Evolutionary conservation across 2,113 vertebrate genomes (phyloP).

Genomic region (Plestiodon gilberti): DNA sequence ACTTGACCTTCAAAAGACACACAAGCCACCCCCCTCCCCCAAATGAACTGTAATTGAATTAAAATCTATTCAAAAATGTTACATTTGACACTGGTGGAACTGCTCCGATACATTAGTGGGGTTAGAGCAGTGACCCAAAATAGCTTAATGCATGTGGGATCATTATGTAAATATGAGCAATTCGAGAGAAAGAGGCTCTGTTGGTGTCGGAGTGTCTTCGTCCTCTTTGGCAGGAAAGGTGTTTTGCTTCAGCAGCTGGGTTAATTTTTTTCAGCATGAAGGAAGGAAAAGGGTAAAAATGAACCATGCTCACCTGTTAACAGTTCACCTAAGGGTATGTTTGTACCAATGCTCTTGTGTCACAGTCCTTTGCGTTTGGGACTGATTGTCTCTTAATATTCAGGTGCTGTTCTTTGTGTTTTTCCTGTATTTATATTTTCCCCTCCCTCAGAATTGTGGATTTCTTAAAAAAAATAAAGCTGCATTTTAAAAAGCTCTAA

Average conservation of each 20-base stretch:
- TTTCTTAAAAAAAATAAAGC: too few species aligned
- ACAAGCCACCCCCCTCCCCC: constrained; percentile 19
- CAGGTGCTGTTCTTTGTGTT: background rate
- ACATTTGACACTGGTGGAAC: constrained; percentile 35
- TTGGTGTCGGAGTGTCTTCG: background rate
- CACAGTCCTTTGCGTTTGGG: background rate
- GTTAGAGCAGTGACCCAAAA: constrained; percentile 26
- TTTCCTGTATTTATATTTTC: background rate
- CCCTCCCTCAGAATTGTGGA: background rate
- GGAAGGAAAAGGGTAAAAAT: constrained; percentile 39
- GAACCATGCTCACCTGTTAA: background rate
- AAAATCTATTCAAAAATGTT: constrained; percentile 53
- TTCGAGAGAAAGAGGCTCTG: background rate
- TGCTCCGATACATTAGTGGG: constrained; percentile 46
- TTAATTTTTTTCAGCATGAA: background rate
- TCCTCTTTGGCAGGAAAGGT: constrained; percentile 1
- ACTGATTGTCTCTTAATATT: background rate
- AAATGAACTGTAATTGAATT: constrained; percentile 51
- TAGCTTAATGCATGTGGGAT: constrained; percentile 45
- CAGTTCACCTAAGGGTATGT: background rate
- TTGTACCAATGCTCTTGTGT: background rate
- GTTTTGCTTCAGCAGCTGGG: background rate
- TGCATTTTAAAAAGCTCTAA: too few species aligned
- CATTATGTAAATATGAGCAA: constrained; percentile 52
- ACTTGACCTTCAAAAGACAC: constrained; percentile 50